Conservation (phyloP, 2,888 invertebrate genomes). For the Macropis europaea region DNA sequence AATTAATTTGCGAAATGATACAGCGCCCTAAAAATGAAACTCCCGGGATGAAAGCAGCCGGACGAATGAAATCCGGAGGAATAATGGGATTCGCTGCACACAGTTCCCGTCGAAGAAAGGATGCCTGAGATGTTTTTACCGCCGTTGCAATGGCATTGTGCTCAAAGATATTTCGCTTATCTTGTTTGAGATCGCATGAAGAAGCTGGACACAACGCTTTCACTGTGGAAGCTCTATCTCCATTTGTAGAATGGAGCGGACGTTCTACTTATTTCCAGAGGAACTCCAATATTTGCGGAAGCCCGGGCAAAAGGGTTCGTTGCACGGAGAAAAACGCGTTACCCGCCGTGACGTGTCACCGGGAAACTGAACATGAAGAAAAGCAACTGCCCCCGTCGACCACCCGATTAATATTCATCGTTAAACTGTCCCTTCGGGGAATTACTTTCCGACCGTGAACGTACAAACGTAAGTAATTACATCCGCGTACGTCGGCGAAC, state of each 20-base stretch:
- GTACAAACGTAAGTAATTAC: constrained; percentile 12
- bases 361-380: constrained; percentile 13
- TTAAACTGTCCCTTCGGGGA: constrained; percentile 28
- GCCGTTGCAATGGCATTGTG: constrained; percentile 44
- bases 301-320: neutral
- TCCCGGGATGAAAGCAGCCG: neutral
- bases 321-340: constrained; percentile 29
- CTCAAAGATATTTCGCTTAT: constrained; percentile 30
- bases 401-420: constrained; percentile 35
- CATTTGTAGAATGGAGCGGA: constrained; percentile 14
- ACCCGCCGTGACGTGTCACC: neutral
- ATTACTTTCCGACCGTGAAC: constrained; percentile 31
- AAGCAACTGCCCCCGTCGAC: constrained; percentile 10
- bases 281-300: constrained; percentile 43
- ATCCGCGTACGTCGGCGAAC: neutral
- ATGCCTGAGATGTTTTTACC: constrained; percentile 33
- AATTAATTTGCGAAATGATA: constrained; percentile 39
- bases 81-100: constrained; percentile 29
- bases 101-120: constrained; percentile 7
- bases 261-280: constrained; percentile 26
- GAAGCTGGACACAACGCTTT: constrained; percentile 40
- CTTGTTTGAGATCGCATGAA: constrained; percentile 46
- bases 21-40: neutral
- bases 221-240: neutral
- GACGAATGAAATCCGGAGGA: neutral